These are phyloP conservation scores for Todiramphus chloris DNA, from an alignment of 2,113 vertebrate species.

Conservation along the genomic window DNA sequence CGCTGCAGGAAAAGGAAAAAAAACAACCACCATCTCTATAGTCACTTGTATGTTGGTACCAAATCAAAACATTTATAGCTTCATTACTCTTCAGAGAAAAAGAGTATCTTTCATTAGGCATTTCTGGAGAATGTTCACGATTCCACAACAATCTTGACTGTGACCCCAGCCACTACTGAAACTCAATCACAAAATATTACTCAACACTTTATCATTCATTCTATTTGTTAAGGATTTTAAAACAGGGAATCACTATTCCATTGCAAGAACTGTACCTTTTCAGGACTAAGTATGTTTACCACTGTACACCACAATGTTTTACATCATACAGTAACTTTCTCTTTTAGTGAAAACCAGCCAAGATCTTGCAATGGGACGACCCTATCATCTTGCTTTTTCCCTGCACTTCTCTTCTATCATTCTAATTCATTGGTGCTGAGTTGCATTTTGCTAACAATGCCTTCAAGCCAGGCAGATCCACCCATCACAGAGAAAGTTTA, in stretches of 20 bases:
- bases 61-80: not conserved
- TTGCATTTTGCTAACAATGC: not conserved
- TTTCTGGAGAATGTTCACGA: rapidly evolving
- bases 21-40: not conserved
- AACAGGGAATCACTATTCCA: not conserved
- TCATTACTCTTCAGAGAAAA: not conserved
- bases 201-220: not conserved
- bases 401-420: not conserved
- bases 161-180: not conserved
- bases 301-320: not conserved
- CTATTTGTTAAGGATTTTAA: not conserved
- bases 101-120: not conserved
- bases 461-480: not conserved
- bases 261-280: not conserved
- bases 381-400: not conserved
- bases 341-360: not conserved
- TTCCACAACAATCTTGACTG: not conserved
- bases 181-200: not conserved
- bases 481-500: not conserved
- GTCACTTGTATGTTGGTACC: not conserved
- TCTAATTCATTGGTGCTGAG: not conserved
- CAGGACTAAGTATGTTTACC: not conserved
- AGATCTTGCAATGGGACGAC: not conserved
- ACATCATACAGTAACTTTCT: not conserved
- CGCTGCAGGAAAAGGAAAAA: slow-evolving; percentile 67